phyloP scores from a whole-genome alignment of 2,113 vertebrate genomes.

The Puma concolor region DNA sequence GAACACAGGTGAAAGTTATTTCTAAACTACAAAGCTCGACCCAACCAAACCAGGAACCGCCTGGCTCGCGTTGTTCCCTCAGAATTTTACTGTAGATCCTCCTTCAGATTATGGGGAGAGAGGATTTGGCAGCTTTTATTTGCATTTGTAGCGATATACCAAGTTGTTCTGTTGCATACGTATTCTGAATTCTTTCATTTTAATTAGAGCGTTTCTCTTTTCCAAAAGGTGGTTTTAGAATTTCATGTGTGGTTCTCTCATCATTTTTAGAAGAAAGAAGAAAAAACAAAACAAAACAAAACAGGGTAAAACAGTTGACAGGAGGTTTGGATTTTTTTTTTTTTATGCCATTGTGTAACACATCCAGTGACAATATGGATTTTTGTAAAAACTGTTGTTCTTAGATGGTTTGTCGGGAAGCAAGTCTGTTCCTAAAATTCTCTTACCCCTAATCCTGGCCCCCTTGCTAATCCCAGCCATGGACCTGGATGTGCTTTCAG shows the following conservation, averaged over 20 bases:
- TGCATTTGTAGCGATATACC: neutral
- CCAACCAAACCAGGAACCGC: neutral
- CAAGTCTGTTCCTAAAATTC: neutral
- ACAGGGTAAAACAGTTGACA: neutral
- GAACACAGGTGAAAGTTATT: neutral
- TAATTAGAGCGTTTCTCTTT: neutral
- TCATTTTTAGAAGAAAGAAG: neutral
- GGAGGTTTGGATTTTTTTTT: neutral
- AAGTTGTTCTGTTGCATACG: neutral
- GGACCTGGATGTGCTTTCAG: neutral
- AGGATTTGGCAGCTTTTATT: neutral
- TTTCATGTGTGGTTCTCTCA: neutral
- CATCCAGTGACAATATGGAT: neutral
- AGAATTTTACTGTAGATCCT: neutral
- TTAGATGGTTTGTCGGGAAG: neutral
- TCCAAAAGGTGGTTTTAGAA: slow-evolving; percentile 31
- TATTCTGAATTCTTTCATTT: neutral
- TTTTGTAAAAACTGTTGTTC: neutral
- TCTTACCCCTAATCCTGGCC: neutral
- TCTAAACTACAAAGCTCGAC: neutral
- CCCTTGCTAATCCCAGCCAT: neutral
- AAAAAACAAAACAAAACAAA: too few relatives aligned
- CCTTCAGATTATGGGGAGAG: neutral
- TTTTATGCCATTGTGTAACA: neutral
- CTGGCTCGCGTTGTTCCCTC: neutral